These are phyloP conservation scores for Danionella dracula DNA, from an alignment of 2,797 vertebrate species.

Conservation along the genomic window DNA sequence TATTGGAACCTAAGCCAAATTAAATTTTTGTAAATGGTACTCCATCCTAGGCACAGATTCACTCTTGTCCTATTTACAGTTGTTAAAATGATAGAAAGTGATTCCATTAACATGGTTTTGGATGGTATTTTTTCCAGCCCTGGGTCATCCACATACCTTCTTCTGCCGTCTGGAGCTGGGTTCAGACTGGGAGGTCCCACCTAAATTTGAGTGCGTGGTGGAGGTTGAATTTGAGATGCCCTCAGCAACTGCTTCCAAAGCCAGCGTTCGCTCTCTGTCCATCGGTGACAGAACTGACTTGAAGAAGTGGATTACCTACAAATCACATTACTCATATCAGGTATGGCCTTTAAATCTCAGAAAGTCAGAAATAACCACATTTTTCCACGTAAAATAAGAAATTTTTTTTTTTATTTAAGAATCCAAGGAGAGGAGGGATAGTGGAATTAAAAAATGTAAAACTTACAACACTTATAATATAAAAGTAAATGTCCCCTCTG, in stretches of 20 bases:
- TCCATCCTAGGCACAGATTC: too few species aligned
- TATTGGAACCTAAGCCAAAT: too few species aligned
- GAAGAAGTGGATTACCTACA: constrained; percentile 87
- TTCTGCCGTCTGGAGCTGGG: constrained; percentile 86
- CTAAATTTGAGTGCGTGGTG: constrained; percentile 67
- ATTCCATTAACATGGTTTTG: background rate
- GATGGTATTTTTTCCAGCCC: constrained; percentile 42
- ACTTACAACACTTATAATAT: too few species aligned
- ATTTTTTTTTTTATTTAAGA: too few species aligned
- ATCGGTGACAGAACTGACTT: constrained; percentile 72
- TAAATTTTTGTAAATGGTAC: too few species aligned
- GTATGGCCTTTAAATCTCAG: constrained; percentile 50
- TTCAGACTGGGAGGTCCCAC: constrained; percentile 83
- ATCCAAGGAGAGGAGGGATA: background rate
- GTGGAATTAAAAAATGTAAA: background rate
- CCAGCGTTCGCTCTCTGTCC: constrained; percentile 74
- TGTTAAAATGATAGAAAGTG: too few species aligned
- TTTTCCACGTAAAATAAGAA: too few species aligned
- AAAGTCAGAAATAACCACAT: too few species aligned
- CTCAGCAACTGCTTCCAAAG: constrained; percentile 77
- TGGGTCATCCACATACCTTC: constrained; percentile 85
- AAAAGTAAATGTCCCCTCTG: too few species aligned
- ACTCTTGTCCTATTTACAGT: too few species aligned
- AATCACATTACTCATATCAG: constrained; percentile 84
- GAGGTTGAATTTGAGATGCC: constrained; percentile 86